Percentiles rank a stretch among this genome's conserved stretches.
These are phyloP conservation scores for Melanotaenia boesemani DNA, from an alignment of 2,797 vertebrate species.

Conservation along the genomic window DNA sequence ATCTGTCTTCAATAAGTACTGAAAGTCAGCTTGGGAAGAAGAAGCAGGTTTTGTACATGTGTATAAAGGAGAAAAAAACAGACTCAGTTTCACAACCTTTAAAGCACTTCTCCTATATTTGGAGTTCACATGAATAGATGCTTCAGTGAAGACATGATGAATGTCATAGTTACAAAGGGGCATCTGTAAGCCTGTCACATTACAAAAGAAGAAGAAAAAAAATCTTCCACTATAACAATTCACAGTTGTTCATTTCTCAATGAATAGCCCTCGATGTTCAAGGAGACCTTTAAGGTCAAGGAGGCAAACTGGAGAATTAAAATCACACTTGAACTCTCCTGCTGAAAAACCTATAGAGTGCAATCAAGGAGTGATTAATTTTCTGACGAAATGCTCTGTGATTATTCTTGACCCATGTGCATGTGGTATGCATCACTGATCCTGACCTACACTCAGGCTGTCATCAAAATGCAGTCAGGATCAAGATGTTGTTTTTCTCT, in stretches of 20 bases:
- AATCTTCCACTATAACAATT: constrained; percentile 1
- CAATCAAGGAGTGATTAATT: constrained; percentile 65
- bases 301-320: constrained; percentile 43
- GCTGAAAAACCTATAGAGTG: constrained; percentile 47
- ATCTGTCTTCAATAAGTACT: constrained; percentile 69
- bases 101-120: constrained; percentile 45
- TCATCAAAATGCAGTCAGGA: constrained; percentile 31
- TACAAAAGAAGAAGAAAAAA: not conserved
- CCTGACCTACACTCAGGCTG: constrained; percentile 15
- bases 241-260: constrained; percentile 15
- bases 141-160: not conserved
- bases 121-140: constrained; percentile 14
- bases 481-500: constrained; percentile 25
- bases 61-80: constrained; percentile 6
- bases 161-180: not conserved
- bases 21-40: constrained; percentile 41
- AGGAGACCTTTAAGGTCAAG: constrained; percentile 54
- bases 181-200: constrained; percentile 11
- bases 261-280: constrained; percentile 34
- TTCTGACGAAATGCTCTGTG: constrained; percentile 28
- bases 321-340: constrained; percentile 45
- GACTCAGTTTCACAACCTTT: constrained; percentile 32
- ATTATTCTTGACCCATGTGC: constrained; percentile 31
- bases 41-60: constrained; percentile 30
- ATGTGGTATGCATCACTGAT: not conserved